A percentile compares a stretch with the other conserved stretches of the same genome.
Evolutionary conservation across 2,797 vertebrate species (phyloP).

Genomic region (Coilia nasus): DNA sequence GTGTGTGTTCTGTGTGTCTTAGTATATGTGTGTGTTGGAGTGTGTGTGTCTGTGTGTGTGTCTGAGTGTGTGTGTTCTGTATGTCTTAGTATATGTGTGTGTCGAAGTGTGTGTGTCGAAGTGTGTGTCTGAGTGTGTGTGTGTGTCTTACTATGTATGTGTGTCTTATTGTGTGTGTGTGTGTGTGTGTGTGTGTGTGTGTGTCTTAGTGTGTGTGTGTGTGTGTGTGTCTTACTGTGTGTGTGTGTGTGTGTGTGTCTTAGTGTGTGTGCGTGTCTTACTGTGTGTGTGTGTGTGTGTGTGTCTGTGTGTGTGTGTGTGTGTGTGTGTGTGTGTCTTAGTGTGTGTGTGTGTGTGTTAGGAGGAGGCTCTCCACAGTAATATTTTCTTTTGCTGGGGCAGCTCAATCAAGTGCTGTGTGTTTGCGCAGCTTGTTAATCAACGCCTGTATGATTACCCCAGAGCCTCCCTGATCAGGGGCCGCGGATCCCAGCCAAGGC

Average conservation of each 20-base stretch:
- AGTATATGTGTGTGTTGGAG: no score
- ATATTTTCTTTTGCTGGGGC: constrained; percentile 64
- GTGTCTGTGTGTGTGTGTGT: not conserved
- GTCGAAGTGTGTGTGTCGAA: constrained; percentile 30
- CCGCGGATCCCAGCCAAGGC: constrained; percentile 48
- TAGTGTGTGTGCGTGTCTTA: not conserved
- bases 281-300: not conserved
- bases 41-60: no score
- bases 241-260: not conserved
- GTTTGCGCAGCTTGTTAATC: constrained; percentile 64
- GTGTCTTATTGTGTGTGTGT: constrained; percentile 9
- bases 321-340: constrained; percentile 11
- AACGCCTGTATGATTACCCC: constrained; percentile 60
- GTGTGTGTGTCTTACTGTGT: no score
- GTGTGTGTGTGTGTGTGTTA: constrained; percentile 31
- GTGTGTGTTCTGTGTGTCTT: no score
- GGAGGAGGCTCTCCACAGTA: constrained; percentile 48
- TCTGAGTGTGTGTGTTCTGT: not conserved
- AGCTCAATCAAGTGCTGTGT: constrained; percentile 60
- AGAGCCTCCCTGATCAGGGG: constrained; percentile 59
- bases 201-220: no score
- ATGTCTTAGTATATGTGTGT: no score
- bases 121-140: constrained; percentile 29
- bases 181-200: constrained; percentile 29
- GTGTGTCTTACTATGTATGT: not conserved